A percentile compares a stretch with the other conserved stretches of the same genome.
phyloP scores from a whole-genome alignment of 2,113 vertebrate species.

The Amphiprion ocellaris region DNA sequence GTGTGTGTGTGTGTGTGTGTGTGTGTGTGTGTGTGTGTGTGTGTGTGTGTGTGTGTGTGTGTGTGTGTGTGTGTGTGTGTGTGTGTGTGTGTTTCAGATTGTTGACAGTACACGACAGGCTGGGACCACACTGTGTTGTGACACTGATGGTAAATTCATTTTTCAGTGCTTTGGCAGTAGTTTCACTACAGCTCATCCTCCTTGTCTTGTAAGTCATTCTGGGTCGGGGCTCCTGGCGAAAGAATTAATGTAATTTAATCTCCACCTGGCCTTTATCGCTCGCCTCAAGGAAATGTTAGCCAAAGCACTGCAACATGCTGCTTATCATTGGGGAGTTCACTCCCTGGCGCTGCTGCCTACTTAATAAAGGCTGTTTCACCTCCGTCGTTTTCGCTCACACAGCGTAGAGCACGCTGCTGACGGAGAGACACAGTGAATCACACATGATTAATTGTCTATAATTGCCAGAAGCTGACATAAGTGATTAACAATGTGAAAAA shows the following conservation, averaged over 20 bases:
- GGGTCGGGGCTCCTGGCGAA: conserved; percentile 73
- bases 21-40: conserved; percentile 43
- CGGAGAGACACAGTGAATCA: conserved; percentile 62
- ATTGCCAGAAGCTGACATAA: conserved; percentile 73
- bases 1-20: conserved; percentile 29
- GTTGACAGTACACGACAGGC: conserved; percentile 34
- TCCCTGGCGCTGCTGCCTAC: conserved; percentile 61
- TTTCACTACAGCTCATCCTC: conserved; percentile 62
- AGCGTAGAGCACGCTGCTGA: conserved; percentile 35
- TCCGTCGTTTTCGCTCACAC: conserved; percentile 51
- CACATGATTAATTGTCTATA: conserved; percentile 75
- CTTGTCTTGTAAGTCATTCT: conserved; percentile 77
- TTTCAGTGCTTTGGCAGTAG: conserved; percentile 66
- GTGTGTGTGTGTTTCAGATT: conserved; percentile 19
- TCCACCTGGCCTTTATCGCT: conserved; percentile 76
- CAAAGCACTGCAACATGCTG: conserved; percentile 64
- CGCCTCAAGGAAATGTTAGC: conserved; percentile 69
- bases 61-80: conserved; percentile 43
- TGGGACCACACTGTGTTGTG: conserved; percentile 26
- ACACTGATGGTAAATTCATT: conserved; percentile 62
- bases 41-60: conserved; percentile 32
- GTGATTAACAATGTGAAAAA: conserved; percentile 74
- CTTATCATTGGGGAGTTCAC: conserved; percentile 74
- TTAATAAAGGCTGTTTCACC: conserved; percentile 70
- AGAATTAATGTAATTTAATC: conserved; percentile 81